Percentiles rank a stretch among this genome's conserved stretches.
Conservation (phyloP, 2,888 invertebrate genomes). For the Altica lythri region DNA sequence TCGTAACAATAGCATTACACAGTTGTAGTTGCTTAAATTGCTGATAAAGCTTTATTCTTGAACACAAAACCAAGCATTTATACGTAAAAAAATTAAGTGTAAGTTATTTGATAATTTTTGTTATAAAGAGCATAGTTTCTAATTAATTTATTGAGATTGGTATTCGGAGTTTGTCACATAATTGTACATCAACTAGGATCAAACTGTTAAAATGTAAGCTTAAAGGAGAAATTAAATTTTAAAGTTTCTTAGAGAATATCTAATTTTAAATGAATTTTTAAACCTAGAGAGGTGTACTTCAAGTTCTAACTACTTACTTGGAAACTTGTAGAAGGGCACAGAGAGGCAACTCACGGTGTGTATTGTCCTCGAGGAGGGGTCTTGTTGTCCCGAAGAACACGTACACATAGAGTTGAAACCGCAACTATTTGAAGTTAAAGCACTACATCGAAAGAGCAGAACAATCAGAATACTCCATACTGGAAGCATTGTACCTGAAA, state of each 20-base stretch:
- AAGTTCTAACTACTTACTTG: constrained; percentile 61
- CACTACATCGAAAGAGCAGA: constrained; percentile 46
- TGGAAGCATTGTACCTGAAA: constrained; percentile 52
- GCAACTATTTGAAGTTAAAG: constrained; percentile 57
- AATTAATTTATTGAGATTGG: too few species aligned
- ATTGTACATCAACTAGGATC: too few species aligned
- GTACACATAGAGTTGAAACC: constrained; percentile 73
- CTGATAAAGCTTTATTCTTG: constrained; percentile 7
- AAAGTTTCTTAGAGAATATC: too few species aligned
- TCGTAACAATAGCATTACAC: constrained; percentile 7
- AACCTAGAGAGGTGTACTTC: not conserved
- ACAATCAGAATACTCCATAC: constrained; percentile 47
- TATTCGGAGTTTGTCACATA: too few species aligned
- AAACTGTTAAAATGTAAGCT: too few species aligned
- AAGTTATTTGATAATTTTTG: too few species aligned
- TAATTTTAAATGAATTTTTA: not conserved
- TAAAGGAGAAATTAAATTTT: too few species aligned
- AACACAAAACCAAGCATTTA: constrained; percentile 5
- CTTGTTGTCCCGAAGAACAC: constrained; percentile 66
- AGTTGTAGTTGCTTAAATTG: not conserved
- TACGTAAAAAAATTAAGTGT: too few species aligned
- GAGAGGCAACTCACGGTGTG: constrained; percentile 69
- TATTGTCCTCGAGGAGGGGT: constrained; percentile 49
- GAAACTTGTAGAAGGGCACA: constrained; percentile 73
- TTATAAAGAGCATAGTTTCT: too few species aligned